Evolutionary conservation across 1,140 invertebrate species (phyloP).

Genomic region (Drosophila punjabiensis): DNA sequence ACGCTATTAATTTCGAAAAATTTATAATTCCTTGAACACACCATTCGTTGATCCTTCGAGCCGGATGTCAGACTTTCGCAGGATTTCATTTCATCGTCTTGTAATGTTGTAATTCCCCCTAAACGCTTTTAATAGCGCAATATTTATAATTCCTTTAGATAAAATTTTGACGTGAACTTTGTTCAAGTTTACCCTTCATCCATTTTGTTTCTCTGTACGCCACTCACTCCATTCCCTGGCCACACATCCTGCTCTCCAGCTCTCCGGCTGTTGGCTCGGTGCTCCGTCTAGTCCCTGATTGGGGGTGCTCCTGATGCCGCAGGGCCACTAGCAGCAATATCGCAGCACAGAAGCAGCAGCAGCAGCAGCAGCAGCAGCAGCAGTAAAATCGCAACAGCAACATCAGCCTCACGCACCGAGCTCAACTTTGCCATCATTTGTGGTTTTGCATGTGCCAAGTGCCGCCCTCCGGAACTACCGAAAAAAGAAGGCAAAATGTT

Average conservation of each 20-base stretch:
- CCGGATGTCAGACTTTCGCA: neutral
- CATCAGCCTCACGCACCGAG: conserved; percentile 27
- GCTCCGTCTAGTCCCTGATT: conserved; percentile 14
- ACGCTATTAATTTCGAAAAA: no score
- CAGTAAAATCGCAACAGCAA: conserved; percentile 11
- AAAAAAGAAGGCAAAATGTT: conserved; percentile 1
- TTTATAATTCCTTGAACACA: no score
- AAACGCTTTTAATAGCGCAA: accelerated
- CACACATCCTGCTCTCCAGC: neutral
- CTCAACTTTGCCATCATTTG: conserved; percentile 51
- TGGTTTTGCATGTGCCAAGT: conserved; percentile 45
- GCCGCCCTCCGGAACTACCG: neutral
- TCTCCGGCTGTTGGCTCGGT: neutral
- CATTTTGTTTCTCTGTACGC: conserved; percentile 13
- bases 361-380: conserved; percentile 1
- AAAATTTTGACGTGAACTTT: neutral
- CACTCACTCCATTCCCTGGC: neutral
- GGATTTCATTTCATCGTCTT: neutral
- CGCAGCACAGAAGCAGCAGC: neutral
- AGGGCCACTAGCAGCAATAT: conserved; percentile 3
- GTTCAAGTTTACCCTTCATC: neutral
- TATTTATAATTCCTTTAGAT: neutral
- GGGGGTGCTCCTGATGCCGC: conserved; percentile 21
- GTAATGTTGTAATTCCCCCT: neutral
- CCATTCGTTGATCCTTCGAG: neutral